phyloP scores from a whole-genome alignment of 2,888 invertebrate genomes.

The Hyles lineata region DNA sequence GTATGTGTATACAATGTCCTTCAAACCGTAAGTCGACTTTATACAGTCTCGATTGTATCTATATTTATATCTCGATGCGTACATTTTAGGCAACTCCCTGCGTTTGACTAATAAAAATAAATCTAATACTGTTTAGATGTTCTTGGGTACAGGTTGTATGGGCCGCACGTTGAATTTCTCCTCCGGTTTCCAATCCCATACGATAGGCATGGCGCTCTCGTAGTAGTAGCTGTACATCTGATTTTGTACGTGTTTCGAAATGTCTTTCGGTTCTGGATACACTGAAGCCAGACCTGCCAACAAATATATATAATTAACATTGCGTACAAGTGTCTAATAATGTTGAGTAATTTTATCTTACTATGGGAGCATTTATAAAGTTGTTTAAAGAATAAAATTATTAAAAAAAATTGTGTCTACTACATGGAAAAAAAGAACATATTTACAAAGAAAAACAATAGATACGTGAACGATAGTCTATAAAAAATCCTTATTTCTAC shows the following conservation, averaged over 20 bases:
- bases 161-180: constrained; percentile 76
- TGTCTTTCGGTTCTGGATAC: constrained; percentile 93
- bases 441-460: no score
- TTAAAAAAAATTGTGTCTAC: no score
- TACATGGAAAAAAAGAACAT: no score
- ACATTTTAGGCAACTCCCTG: neutral
- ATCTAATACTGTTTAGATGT: constrained; percentile 65
- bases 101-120: constrained; percentile 25
- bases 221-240: constrained; percentile 93
- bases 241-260: constrained; percentile 88
- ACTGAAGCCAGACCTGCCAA: constrained; percentile 90
- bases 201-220: constrained; percentile 89
- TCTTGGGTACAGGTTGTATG: constrained; percentile 78
- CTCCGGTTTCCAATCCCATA: constrained; percentile 87
- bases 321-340: neutral
- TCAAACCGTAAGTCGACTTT: no score
- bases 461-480: no score
- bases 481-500: no score
- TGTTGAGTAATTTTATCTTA: no score
- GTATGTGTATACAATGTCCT: no score
- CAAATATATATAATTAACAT: constrained; percentile 19
- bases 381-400: no score
- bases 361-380: no score
- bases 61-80: no score
- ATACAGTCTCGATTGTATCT: no score